A percentile compares a stretch with the other conserved stretches of the same genome.
Conservation (phyloP, 1,140 invertebrate genomes). For the Tigriopus japonicus region DNA sequence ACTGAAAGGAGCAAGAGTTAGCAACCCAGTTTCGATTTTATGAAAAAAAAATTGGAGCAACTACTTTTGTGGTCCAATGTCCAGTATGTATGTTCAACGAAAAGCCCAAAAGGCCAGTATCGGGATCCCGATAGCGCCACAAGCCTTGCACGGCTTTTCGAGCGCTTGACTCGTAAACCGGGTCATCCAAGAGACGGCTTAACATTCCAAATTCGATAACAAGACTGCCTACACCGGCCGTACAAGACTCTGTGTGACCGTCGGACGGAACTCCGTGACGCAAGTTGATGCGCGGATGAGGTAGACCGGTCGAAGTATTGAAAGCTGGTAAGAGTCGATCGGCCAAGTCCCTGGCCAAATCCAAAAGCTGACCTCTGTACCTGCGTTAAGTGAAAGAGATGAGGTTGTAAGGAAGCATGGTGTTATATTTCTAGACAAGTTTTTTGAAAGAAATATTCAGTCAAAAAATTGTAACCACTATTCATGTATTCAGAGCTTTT, state of each 20-base stretch:
- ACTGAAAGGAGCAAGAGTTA: background rate
- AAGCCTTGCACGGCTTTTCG: slow-evolving; percentile 33
- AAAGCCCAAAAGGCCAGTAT: slow-evolving; percentile 42
- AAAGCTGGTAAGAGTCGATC: slow-evolving; percentile 39
- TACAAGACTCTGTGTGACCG: slow-evolving; percentile 40
- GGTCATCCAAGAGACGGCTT: slow-evolving; percentile 38
- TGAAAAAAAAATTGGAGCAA: background rate
- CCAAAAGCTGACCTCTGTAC: slow-evolving; percentile 40
- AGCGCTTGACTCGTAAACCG: slow-evolving; percentile 40
- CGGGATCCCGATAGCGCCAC: slow-evolving; percentile 36
- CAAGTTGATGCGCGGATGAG: slow-evolving; percentile 42
- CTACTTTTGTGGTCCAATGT: slow-evolving; percentile 34
- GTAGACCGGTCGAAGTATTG: slow-evolving; percentile 37
- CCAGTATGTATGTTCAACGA: slow-evolving; percentile 42
- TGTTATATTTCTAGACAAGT: too few relatives aligned
- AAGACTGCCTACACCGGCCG: slow-evolving; percentile 42
- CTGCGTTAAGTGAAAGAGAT: slow-evolving; percentile 17
- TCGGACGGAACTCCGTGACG: slow-evolving; percentile 33
- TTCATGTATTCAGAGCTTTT: too few relatives aligned
- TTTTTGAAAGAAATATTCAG: too few relatives aligned
- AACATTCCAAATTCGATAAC: slow-evolving; percentile 44
- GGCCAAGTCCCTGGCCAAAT: slow-evolving; percentile 40
- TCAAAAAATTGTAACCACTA: too few relatives aligned
- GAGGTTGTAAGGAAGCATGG: too few relatives aligned
- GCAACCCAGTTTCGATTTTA: background rate